These are phyloP conservation scores for Anomalospiza imberbis DNA, from an alignment of 2,797 vertebrate genomes.

Conservation along the genomic window DNA sequence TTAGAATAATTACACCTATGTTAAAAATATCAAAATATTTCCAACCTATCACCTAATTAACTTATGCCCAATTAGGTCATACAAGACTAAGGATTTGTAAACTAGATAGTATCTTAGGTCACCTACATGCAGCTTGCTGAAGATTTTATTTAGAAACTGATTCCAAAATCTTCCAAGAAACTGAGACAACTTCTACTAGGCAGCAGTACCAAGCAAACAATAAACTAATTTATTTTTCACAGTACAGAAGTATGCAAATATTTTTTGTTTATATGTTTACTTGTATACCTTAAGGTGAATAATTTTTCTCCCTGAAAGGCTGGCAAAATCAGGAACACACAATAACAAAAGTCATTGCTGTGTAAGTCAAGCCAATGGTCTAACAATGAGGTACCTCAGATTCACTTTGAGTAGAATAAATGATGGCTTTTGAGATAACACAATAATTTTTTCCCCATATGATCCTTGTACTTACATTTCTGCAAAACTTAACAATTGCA, in stretches of 20 bases:
- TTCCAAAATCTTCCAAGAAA: not conserved
- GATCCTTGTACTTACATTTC: not conserved
- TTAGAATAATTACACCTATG: not conserved
- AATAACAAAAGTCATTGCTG: not conserved
- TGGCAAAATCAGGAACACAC: not conserved
- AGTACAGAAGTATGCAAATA: not conserved
- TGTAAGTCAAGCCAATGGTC: not conserved
- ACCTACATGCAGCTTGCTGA: not conserved
- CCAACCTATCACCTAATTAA: not conserved
- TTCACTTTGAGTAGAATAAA: not conserved
- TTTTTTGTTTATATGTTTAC: not conserved
- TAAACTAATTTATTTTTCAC: not conserved
- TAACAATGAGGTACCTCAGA: not conserved
- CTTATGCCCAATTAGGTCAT: not conserved
- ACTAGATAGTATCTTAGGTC: not conserved
- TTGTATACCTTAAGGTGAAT: not conserved
- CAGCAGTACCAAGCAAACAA: not conserved
- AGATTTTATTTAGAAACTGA: not conserved
- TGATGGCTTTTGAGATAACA: not conserved
- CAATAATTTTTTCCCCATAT: fast-evolving
- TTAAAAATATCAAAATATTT: not conserved
- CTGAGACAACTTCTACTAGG: not conserved
- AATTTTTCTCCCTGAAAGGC: not conserved
- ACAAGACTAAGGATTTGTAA: not conserved
- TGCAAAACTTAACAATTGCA: not conserved